Base-by-base conservation (phyloP, 2,113 vertebrate genomes). In the Burhinus bistriatus region DNA sequence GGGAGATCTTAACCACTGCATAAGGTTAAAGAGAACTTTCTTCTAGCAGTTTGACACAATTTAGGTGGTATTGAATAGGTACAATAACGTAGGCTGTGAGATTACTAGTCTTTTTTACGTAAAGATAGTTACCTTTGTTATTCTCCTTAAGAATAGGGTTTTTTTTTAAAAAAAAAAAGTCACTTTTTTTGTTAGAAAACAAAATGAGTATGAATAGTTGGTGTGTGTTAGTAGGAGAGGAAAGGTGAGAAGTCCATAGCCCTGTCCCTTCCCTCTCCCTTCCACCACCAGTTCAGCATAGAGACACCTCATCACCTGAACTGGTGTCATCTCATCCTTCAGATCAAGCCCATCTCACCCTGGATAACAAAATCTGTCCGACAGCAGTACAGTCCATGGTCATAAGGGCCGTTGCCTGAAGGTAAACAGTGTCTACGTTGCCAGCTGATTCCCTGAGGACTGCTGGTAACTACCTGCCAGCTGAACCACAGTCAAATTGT, bases 351-450 rank as follows among this genome's bases (percentile, higher is more conserved):
- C 26, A 4, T 59, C 22, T 92, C 36, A 40, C 13, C 36, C 52
- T 81, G 44, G 25, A 9, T 51, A 45, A 42, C 5, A 76, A 87
- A 70, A 57, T 57, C 72, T 51, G 12, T 58, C 59, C 32, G 47
- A 55, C 38, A 61, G 3, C 1, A 0, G 9, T 18, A 30, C 1
- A 0, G 34, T 30, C 71, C 30, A 5, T 25, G 26, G 7, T n/a
- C 40, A 25, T 19, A 44, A 42, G 40, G 36, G 14, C 19, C 1
- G 0, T 52, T 57, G 20, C 44, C 52, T 45, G 54, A 29, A 58
- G 27, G 22, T 70, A 45, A 78, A 64, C 8, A 38, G 15, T 8
- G 19, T 18, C 22, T 34, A 20, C 21, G 12, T 5, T 81, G 38
- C 15, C 82, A 83, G 58, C 29, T 42, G 62, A 40, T 40, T 78